Evolutionary conservation across 2,797 vertebrate species (phyloP).

Genomic region (Oreochromis mossambicus): DNA sequence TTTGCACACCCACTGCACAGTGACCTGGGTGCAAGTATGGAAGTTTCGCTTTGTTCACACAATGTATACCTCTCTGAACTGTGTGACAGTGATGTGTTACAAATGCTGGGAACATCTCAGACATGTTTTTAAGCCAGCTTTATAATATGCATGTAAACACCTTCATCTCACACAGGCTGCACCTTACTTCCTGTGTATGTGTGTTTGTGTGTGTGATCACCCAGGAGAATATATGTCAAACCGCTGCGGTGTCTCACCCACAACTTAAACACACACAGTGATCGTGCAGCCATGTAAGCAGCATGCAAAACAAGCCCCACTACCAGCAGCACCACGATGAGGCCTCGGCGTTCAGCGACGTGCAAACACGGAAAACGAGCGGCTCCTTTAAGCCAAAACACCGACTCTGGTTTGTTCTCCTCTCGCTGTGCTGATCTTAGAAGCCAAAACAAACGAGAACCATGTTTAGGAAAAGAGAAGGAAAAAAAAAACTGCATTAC

Average conservation of each 20-base stretch:
- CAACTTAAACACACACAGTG: conserved; percentile 32
- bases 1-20: not conserved
- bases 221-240: conserved; percentile 61
- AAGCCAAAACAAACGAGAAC: conserved; percentile 30
- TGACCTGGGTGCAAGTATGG: not conserved
- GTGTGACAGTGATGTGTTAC: not conserved
- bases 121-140: conserved; percentile 4
- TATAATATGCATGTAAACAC: conserved; percentile 35
- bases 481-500: fast-evolving
- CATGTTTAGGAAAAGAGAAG: not conserved
- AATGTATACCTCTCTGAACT: not conserved
- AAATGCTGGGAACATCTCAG: not conserved
- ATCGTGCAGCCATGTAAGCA: conserved; percentile 10
- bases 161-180: conserved; percentile 28
- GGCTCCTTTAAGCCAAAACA: conserved; percentile 17
- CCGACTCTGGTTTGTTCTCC: not conserved
- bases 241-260: conserved; percentile 43
- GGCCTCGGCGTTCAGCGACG: not conserved
- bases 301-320: conserved; percentile 17
- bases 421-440: not conserved
- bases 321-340: not conserved
- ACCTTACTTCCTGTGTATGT: conserved; percentile 56
- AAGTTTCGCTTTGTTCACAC: not conserved
- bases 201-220: conserved; percentile 20
- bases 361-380: conserved; percentile 29